Base-by-base conservation (phyloP, 1,140 invertebrate genomes). In the Pissodes strobi region DNA sequence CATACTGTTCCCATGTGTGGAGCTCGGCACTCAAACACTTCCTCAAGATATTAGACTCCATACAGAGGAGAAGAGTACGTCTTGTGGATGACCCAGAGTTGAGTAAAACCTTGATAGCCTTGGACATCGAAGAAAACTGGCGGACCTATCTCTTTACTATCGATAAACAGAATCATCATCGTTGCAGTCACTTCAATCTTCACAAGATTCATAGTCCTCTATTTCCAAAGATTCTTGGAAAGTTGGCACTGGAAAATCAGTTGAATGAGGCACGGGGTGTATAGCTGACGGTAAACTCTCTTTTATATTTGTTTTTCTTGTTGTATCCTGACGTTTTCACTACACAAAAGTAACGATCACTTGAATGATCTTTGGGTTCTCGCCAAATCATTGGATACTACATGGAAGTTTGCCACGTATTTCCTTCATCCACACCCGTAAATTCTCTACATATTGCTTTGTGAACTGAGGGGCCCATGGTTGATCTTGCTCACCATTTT, bases 291-390 rank as follows among this genome's bases (percentile, higher is more conserved):
- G 15, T 41, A 41, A 6, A 9, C 39, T 17, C 6, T 9, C 13
- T 12, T 41, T 41, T 12, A 9, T 12, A 9, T 41, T 41, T 41
- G 39, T 41, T 41, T 22, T 45, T 58, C 41, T 25, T 58, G 9
- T 27, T 58, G n/a, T 58, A 58, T 49, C 55, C 43, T n/a, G 17
- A 21, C 43, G 37, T 38, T 66, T 68, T 48, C 17, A 56, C 15
- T 23, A 69, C 5, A 38, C 73, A 70, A 56, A 70, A 72, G 64
- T 68, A 74, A 34, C 68, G 73, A 59, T 70, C 69, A 25, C 23
- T 62, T 39, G 37, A 53, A 59, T 74, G 68, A 58, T 74, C 56
- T 37, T 18, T 38, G 17, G 64, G 69, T 49, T 72, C 67, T 10
- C 51, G 37, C 68, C 72, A 75, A 39, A 69, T 53, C 64, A 69